Conservation (phyloP, 1,140 invertebrate species). For the Hyphantria cunea region DNA sequence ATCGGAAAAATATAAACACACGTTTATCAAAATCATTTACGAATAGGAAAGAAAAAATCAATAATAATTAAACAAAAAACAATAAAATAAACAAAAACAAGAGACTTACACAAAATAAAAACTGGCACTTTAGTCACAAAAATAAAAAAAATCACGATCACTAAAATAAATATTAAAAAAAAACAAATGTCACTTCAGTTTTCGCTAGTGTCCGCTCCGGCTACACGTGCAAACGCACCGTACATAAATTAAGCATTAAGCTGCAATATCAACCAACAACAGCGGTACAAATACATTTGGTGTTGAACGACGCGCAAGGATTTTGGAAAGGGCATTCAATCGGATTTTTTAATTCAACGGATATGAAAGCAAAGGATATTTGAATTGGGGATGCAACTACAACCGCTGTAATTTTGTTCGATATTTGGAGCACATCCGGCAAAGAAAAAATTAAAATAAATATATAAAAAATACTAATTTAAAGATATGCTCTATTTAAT, state of each 20-base stretch:
- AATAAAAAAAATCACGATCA: not conserved
- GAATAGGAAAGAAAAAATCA: too few relatives aligned
- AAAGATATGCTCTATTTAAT: too few relatives aligned
- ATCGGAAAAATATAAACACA: too few relatives aligned
- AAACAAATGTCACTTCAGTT: conserved; percentile 1
- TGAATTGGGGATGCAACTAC: too few relatives aligned
- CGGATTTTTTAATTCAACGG: too few relatives aligned
- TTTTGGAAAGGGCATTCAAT: conserved; percentile 19
- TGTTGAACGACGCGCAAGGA: conserved; percentile 5
- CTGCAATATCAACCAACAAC: not conserved
- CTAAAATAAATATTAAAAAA: not conserved
- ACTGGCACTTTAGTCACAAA: not conserved
- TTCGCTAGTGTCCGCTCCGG: conserved; percentile 2
- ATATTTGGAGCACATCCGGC: too few relatives aligned
- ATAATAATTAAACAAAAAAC: not conserved
- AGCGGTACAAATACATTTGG: not conserved
- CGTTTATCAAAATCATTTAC: too few relatives aligned
- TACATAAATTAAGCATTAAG: conserved; percentile 22
- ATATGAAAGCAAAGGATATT: too few relatives aligned
- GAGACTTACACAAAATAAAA: not conserved
- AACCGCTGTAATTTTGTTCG: too few relatives aligned
- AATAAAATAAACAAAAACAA: not conserved
- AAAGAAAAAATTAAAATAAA: too few relatives aligned
- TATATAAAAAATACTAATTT: too few relatives aligned
- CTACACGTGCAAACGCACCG: conserved; percentile 7